phyloP scores from a whole-genome alignment of 1,140 invertebrate genomes.

The Xylocopa sonorina region DNA sequence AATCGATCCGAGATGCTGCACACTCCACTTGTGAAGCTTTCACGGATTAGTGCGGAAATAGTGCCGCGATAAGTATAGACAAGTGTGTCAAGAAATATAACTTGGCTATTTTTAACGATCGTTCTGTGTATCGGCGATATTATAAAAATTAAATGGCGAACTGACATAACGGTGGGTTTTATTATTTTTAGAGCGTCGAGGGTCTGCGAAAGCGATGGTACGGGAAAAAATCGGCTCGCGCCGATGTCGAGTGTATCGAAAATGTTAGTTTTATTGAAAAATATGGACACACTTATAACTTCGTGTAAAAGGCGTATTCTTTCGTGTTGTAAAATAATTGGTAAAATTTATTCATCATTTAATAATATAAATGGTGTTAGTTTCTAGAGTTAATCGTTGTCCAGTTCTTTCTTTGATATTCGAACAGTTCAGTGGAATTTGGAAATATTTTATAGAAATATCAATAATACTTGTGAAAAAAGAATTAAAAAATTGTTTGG shows the following conservation, averaged over 20 bases:
- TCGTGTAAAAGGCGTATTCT: not conserved
- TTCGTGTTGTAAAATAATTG: not conserved
- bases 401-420: too few relatives aligned
- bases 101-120: slow-evolving; percentile 10
- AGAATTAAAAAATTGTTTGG: too few relatives aligned
- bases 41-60: slow-evolving; percentile 23
- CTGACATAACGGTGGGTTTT: not conserved
- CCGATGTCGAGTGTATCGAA: not conserved
- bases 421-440: too few relatives aligned
- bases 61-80: slow-evolving; percentile 10
- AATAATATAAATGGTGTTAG: too few relatives aligned
- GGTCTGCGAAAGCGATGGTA: not conserved
- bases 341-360: not conserved
- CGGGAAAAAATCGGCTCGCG: too few relatives aligned
- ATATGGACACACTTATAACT: not conserved
- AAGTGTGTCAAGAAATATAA: slow-evolving; percentile 16
- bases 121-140: not conserved
- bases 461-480: too few relatives aligned
- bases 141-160: not conserved
- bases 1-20: slow-evolving; percentile 11
- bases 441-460: too few relatives aligned
- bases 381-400: too few relatives aligned
- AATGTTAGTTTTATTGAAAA: not conserved
- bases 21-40: not conserved
- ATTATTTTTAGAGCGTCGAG: not conserved